Conservation (phyloP, 2,888 invertebrate species). For the Pristionchus maxplancki region DNA sequence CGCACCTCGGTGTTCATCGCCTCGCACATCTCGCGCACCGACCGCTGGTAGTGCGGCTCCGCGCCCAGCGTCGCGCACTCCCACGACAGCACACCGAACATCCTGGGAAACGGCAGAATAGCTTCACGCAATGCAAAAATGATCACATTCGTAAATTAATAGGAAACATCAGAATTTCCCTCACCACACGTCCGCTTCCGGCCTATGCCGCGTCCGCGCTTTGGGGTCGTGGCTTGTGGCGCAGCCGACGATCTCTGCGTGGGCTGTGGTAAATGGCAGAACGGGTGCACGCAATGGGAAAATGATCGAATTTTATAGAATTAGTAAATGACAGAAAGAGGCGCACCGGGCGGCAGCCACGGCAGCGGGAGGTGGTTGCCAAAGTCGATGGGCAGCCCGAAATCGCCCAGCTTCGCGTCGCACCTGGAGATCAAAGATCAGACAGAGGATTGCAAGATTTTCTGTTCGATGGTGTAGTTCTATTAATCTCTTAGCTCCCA, state of each 20-base stretch:
- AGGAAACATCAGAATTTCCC: not conserved
- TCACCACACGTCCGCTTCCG: constrained; percentile 75
- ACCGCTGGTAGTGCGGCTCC: constrained; percentile 72
- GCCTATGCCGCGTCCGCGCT: constrained; percentile 62
- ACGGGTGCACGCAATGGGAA: not conserved
- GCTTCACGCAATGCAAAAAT: not conserved
- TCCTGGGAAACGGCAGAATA: constrained; percentile 57
- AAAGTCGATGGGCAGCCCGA: constrained; percentile 71
- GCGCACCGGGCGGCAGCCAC: constrained; percentile 71
- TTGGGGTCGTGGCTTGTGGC: constrained; percentile 27
- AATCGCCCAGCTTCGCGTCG: constrained; percentile 74
- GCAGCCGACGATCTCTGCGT: constrained; percentile 66
- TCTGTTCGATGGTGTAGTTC: too few species aligned
- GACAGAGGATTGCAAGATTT: too few species aligned
- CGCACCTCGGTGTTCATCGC: constrained; percentile 25
- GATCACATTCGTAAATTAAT: not conserved
- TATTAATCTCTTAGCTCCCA: too few species aligned
- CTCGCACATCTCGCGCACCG: constrained; percentile 71
- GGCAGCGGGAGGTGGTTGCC: constrained; percentile 71
- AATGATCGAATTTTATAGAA: not conserved
- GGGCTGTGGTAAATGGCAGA: not conserved
- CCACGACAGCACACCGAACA: constrained; percentile 75
- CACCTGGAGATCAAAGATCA: constrained; percentile 58
- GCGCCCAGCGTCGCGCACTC: constrained; percentile 75
- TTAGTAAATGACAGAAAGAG: not conserved